Base-by-base conservation (phyloP, 37 sponge, comb jelly and placozoan genomes). In the Chondrosia reniformis region DNA sequence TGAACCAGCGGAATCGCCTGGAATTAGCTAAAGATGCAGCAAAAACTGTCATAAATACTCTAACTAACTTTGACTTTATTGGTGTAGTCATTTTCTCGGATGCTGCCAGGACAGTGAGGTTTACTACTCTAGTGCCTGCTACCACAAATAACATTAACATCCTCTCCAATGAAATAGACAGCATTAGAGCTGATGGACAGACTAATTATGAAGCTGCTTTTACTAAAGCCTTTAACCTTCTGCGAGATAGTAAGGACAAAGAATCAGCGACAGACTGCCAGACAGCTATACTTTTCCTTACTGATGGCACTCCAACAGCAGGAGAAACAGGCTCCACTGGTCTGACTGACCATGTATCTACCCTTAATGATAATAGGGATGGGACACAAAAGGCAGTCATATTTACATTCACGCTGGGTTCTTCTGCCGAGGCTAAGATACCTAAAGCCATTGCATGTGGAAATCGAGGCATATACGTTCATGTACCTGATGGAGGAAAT, bases 131-230 rank as follows among this genome's bases (percentile, higher is more conserved):
- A 45, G 56, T 75, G 10, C 45, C 7, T 8, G 76, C 76, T 10
- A 55, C 76, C 19, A 27, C 13, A 17, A 19, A 46, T 6, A 75
- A 75, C 19, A 22, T 46, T 15, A 49, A 9, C 9, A n/a, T 30
- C 8, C 4, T 75, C 5, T 5, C 45, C 6, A 43, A 49, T 44
- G 49, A 22, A 4, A 75, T 75, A 22, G 49, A 75, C 28, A 46
- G 33, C 12, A 32, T 75, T 28, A 10, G 17, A 21, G 76, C 45
- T 28, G 39, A 7, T 15, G 49, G 45, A 33, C 34, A 34, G 9
- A 75, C 56, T 8, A 33, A 75, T 25, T 66, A 21, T 49, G 76
- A 49, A 75, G 76, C 32, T 55, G 56, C 36, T 30, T 75, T 54
- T 34, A 40, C 6, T 19, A 54, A 9, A 46, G 76, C 55, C 8